Percentiles rank a stretch among this genome's conserved stretches.
These are phyloP conservation scores for Deroplatys truncata DNA, from an alignment of 2,888 invertebrate species.

Conservation along the genomic window DNA sequence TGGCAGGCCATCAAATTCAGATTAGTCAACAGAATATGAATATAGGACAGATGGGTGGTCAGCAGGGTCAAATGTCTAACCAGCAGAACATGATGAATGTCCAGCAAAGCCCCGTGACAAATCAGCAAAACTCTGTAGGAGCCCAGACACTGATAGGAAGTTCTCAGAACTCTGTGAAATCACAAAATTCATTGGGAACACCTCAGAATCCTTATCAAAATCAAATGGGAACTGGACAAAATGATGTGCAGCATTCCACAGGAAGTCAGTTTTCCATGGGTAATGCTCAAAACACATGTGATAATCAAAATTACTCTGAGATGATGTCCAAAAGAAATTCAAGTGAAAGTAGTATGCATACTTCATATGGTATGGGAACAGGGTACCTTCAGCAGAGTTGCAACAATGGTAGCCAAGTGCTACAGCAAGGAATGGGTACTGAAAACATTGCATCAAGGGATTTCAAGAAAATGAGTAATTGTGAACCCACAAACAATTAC, in stretches of 20 bases:
- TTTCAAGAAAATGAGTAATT: neutral
- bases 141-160: neutral
- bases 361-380: neutral
- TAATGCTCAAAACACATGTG: neutral
- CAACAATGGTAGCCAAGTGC: neutral
- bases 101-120: neutral
- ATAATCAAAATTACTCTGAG: neutral
- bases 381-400: neutral
- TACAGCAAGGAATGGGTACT: neutral
- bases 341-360: neutral
- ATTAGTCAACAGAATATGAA: neutral
- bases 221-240: neutral
- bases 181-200: constrained; percentile 1
- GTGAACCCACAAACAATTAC: neutral
- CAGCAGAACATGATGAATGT: neutral
- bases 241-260: neutral
- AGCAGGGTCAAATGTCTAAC: neutral
- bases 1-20: neutral
- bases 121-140: neutral
- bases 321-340: neutral
- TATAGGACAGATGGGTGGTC: neutral
- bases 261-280: neutral
- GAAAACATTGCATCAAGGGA: neutral
- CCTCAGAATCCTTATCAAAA: neutral
- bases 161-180: neutral